Percentiles rank a stretch among this genome's conserved stretches.
phyloP scores from a whole-genome alignment of 2,113 vertebrate genomes.

The Eclectus roratus region DNA sequence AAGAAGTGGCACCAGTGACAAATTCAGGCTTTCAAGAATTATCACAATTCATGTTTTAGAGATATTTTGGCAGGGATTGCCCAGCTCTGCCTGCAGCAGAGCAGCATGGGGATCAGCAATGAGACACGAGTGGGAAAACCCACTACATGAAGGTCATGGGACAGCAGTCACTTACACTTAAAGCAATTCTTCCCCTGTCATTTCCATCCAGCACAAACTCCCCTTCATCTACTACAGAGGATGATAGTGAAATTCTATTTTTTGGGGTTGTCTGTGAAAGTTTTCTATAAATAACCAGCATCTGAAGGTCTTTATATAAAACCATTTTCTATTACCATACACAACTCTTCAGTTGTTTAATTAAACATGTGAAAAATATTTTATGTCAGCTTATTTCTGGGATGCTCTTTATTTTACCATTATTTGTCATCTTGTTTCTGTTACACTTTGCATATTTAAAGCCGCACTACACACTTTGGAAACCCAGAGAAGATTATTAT shows the following conservation, averaged over 20 bases:
- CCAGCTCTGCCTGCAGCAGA: not conserved
- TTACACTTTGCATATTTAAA: not conserved
- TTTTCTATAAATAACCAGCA: not conserved
- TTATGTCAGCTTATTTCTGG: not conserved
- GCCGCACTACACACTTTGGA: not conserved
- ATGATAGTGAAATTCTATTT: not conserved
- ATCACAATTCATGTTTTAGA: not conserved
- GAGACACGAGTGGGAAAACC: not conserved
- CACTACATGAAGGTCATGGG: not conserved
- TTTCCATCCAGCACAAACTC: not conserved
- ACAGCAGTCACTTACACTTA: not conserved
- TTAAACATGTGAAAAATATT: not conserved
- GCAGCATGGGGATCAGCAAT: not conserved
- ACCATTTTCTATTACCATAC: not conserved
- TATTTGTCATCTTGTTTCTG: constrained; percentile 5
- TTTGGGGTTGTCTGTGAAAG: not conserved
- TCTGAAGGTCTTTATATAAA: not conserved
- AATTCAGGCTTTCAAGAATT: not conserved
- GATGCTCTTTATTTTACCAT: not conserved
- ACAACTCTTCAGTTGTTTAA: not conserved
- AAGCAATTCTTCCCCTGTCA: not conserved
- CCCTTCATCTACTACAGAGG: not conserved
- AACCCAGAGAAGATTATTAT: not conserved
- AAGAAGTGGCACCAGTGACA: not conserved
- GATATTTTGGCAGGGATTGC: not conserved